Evolutionary conservation across 1,140 invertebrate genomes (phyloP).

Genomic region (Cheumatopsyche charites): DNA sequence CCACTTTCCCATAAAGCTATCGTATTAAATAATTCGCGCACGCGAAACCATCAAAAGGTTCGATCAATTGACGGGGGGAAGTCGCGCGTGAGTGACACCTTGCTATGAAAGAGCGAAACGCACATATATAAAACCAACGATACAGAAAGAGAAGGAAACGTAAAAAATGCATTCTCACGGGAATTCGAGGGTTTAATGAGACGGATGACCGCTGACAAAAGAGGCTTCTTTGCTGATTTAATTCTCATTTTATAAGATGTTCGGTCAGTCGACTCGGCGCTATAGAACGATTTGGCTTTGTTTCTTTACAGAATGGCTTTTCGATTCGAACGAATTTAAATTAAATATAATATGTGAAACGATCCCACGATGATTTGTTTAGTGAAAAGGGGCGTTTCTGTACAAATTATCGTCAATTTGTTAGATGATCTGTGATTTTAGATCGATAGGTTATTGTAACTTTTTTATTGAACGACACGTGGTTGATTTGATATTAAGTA

Average conservation of each 20-base stretch:
- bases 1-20: constrained; percentile 11
- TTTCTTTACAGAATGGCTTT: background rate
- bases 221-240: background rate
- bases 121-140: background rate
- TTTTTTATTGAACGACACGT: too few species aligned
- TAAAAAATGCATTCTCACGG: constrained; percentile 40
- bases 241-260: background rate
- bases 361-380: background rate
- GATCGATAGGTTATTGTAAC: too few species aligned
- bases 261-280: background rate
- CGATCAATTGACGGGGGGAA: constrained; percentile 17
- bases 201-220: constrained; percentile 42
- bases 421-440: too few species aligned
- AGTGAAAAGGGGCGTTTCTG: background rate
- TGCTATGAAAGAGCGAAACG: background rate
- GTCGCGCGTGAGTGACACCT: constrained; percentile 26
- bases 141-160: constrained; percentile 5
- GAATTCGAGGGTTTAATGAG: constrained; percentile 43
- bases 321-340: background rate
- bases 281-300: background rate
- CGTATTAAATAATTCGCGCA: background rate
- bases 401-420: too few species aligned
- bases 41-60: constrained; percentile 11
- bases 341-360: background rate
- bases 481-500: too few species aligned